Evolutionary conservation across 1,140 invertebrate genomes (phyloP).

Genomic region (Coptotermes formosanus): DNA sequence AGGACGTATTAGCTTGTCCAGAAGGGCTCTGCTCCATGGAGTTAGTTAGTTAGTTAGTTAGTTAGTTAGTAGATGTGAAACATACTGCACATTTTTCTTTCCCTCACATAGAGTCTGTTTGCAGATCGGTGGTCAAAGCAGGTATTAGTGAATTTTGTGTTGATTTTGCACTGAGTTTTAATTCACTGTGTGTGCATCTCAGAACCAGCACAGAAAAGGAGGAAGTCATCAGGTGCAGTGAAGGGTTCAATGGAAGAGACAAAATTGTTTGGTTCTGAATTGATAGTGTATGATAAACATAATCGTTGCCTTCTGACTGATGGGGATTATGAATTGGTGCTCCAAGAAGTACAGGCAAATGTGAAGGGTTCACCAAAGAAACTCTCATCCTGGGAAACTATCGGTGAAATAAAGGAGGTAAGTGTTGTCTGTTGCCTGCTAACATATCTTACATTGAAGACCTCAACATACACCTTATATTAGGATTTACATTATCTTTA

Average conservation of each 20-base stretch:
- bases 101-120: too few species aligned
- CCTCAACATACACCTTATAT: too few species aligned
- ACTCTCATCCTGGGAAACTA: slow-evolving; percentile 77
- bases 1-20: too few species aligned
- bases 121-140: too few species aligned
- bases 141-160: too few species aligned
- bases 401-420: slow-evolving; percentile 66
- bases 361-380: slow-evolving; percentile 61
- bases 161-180: not conserved
- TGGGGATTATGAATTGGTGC: slow-evolving; percentile 84
- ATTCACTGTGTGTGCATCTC: slow-evolving; percentile 34
- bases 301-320: slow-evolving; percentile 81
- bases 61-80: too few species aligned
- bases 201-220: slow-evolving; percentile 62
- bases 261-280: slow-evolving; percentile 76
- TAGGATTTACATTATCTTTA: too few species aligned
- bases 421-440: slow-evolving; percentile 16
- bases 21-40: too few species aligned
- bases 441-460: too few species aligned
- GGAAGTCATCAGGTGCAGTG: slow-evolving; percentile 53
- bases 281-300: slow-evolving; percentile 88
- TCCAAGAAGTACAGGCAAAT: slow-evolving; percentile 66
- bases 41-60: too few species aligned
- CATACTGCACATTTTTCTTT: too few species aligned
- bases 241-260: slow-evolving; percentile 52